Evolutionary conservation across 2,888 invertebrate genomes (phyloP), one percentile per base, ranked within the genome.

Genomic region (Troglohyphantes excavatus): DNA sequence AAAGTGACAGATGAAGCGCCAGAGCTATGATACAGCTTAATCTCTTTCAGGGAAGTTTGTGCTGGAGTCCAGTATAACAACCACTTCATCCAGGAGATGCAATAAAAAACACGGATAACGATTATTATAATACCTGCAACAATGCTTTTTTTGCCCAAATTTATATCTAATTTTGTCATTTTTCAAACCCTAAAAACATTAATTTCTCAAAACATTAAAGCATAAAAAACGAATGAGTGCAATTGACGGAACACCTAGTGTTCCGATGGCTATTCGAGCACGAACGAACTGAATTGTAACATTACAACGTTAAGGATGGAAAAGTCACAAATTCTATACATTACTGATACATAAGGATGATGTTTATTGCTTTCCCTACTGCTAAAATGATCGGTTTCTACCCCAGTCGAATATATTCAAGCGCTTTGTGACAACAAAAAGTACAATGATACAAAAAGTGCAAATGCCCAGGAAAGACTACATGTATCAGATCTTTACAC

Each of bases 391-490:
- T 81, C 68, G 68, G 68, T 81, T 81, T 68, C 79, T 27, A 53
- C 46, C 67, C 39, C 67, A 81, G 65, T 26, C 29, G 67, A 65
- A 83, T 46, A 73, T 83, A 73, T 29, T 83, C 46, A 33, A 73
- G 39, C 27, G 23, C 46, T 63, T 46, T 83, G 65, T 63, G 83
- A 73, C 72, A 43, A 39, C 19, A 83, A 72, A 82, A 83, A 83
- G 43, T 29, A 78, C 17, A 78, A 23, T 23, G 29, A 46, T 26
- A 73, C 61, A 65, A 73, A 63, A n/a, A 29, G 19, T 27, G 11
- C 23, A 82, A 39, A 73, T 70, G 83, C 43, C 43, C 84, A 84
- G 75, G 75, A 84, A 84, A 73, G 43, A 67, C 75, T 53, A 11
- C 39, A 39, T 11, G 13, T 39, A 67, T 68, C 53, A 67, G 53